These are phyloP conservation scores for Naso thynnoides DNA, from an alignment of 2,797 vertebrate species.

Conservation along the genomic window DNA sequence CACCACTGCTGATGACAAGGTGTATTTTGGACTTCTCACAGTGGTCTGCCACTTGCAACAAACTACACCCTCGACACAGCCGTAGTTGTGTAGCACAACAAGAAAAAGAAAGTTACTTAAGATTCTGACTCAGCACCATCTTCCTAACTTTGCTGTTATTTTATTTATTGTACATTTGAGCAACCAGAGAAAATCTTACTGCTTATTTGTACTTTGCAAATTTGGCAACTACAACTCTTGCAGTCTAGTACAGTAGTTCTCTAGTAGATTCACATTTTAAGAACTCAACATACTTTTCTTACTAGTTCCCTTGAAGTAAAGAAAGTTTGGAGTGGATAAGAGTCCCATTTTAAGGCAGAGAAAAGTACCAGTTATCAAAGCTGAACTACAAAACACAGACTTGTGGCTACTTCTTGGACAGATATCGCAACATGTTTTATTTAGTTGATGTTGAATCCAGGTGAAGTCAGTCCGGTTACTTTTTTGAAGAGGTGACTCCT, in stretches of 20 bases:
- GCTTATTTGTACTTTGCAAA: background rate
- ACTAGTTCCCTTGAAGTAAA: background rate
- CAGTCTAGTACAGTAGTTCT: background rate
- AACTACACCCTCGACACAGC: constrained; percentile 41
- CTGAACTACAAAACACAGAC: background rate
- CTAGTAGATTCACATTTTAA: background rate
- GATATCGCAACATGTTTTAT: constrained; percentile 29
- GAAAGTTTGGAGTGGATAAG: background rate
- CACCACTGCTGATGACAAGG: constrained; percentile 69
- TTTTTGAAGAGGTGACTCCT: constrained; percentile 24
- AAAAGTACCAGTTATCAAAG: constrained; percentile 4
- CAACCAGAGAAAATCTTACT: constrained; percentile 1
- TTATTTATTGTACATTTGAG: background rate
- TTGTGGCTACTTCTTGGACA: constrained; percentile 7
- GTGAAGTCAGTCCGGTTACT: constrained; percentile 2
- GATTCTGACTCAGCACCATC: constrained; percentile 10
- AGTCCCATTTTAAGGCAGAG: constrained; percentile 1
- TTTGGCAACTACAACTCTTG: background rate
- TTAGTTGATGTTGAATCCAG: constrained; percentile 8
- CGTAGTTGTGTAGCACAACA: constrained; percentile 31
- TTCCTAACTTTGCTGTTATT: constrained; percentile 16
- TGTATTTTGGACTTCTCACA: constrained; percentile 69
- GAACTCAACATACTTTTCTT: background rate
- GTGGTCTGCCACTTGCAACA: constrained; percentile 43
- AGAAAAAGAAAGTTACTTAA: constrained; percentile 39